Evolutionary conservation across 2,113 vertebrate genomes (phyloP).

Genomic region (Hemibagrus wyckioides): DNA sequence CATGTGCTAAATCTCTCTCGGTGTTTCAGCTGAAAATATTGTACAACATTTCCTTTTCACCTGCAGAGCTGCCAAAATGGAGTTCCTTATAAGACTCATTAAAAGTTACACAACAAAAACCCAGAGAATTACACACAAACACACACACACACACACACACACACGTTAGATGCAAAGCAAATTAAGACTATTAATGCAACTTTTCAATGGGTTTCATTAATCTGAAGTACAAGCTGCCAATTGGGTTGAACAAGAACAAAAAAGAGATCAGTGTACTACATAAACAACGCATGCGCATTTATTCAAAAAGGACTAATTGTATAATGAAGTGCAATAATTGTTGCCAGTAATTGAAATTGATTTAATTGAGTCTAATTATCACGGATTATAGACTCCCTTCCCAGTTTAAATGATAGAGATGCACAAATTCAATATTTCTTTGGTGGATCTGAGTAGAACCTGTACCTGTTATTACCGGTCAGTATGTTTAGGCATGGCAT

Average conservation of each 20-base stretch:
- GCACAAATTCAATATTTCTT: no score
- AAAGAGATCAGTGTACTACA: not conserved
- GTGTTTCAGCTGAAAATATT: not conserved
- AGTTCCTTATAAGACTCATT: not conserved
- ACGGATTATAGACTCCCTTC: no score
- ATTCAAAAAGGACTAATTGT: no score
- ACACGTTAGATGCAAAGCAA: not conserved
- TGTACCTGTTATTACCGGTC: not conserved
- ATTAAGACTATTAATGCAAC: not conserved
- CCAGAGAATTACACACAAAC: not conserved
- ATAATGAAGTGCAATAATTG: not conserved
- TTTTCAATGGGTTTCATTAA: not conserved
- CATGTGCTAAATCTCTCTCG: no score
- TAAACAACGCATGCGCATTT: not conserved
- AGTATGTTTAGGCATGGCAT: not conserved
- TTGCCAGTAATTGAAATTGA: no score
- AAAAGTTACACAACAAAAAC: not conserved
- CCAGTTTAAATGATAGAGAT: no score
- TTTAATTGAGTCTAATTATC: not conserved
- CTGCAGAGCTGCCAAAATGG: no score
- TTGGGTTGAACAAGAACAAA: not conserved
- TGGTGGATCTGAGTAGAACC: not conserved
- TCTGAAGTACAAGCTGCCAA: not conserved
- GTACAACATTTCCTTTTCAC: no score
- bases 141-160: no score